Conservation (phyloP, 1,140 invertebrate genomes). For the Panagrolaimus sp. region DNA sequence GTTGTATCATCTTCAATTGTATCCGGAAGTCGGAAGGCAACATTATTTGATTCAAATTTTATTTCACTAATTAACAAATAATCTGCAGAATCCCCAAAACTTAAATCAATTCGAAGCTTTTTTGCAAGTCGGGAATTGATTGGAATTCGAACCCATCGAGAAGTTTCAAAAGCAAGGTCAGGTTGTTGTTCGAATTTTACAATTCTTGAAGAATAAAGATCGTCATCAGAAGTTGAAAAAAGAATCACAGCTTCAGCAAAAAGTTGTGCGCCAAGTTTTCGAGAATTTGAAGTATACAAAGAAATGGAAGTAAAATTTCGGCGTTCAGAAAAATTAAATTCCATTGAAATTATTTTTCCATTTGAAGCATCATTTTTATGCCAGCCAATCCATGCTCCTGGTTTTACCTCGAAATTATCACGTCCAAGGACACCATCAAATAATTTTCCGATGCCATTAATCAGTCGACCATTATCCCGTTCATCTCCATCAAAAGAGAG, state of each 20-base stretch:
- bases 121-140: constrained; percentile 33
- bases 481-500: constrained; percentile 80
- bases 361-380: neutral
- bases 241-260: neutral
- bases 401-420: constrained; percentile 74
- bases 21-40: neutral
- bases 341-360: constrained; percentile 25
- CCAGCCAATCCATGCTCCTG: constrained; percentile 84
- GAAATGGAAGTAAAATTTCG: constrained; percentile 78
- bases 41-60: constrained; percentile 28
- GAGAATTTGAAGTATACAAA: constrained; percentile 74
- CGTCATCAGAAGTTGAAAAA: constrained; percentile 7
- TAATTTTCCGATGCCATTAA: constrained; percentile 77
- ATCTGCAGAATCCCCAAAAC: constrained; percentile 32
- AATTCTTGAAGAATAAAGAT: constrained; percentile 12
- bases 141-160: constrained; percentile 41
- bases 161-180: constrained; percentile 27
- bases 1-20: neutral
- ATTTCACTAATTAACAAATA: constrained; percentile 44
- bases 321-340: constrained; percentile 80
- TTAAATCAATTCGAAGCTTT: constrained; percentile 30
- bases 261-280: constrained; percentile 68
- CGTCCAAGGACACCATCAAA: constrained; percentile 75
- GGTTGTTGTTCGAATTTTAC: constrained; percentile 30
- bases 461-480: constrained; percentile 68